Percentiles rank a stretch among this genome's conserved stretches.
These are phyloP conservation scores for Xestobium rufovillosum DNA, from an alignment of 2,888 invertebrate genomes.

Conservation along the genomic window DNA sequence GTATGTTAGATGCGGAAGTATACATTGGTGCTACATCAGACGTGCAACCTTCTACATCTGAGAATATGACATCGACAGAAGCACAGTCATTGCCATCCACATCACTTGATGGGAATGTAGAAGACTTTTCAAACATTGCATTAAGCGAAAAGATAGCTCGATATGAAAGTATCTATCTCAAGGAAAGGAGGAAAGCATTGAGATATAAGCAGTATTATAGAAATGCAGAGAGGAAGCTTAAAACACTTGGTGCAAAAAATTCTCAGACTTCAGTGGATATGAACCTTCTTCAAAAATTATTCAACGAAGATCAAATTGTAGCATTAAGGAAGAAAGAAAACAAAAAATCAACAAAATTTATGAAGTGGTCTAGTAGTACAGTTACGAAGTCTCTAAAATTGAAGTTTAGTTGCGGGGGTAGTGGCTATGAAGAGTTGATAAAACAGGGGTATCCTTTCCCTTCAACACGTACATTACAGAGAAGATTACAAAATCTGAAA, in stretches of 20 bases:
- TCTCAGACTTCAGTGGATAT: no score
- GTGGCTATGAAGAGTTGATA: constrained; percentile 19
- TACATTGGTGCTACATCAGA: no score
- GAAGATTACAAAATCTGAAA: constrained; percentile 19
- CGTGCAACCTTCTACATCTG: no score
- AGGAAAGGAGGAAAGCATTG: neutral
- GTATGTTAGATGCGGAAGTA: no score
- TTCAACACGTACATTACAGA: constrained; percentile 20
- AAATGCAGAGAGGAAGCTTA: no score
- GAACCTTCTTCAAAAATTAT: no score
- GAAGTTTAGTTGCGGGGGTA: constrained; percentile 19
- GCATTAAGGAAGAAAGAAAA: constrained; percentile 14
- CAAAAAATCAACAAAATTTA: constrained; percentile 12
- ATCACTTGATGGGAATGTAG: no score
- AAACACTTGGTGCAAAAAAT: no score
- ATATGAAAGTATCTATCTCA: constrained; percentile 3
- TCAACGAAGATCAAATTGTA: constrained; percentile 12
- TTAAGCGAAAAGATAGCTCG: no score
- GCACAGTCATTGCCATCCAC: no score
- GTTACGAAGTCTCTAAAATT: constrained; percentile 17
- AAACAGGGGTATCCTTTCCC: constrained; percentile 20
- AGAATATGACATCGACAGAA: no score
- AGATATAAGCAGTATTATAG: neutral
- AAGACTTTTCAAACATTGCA: no score
- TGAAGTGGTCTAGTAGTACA: constrained; percentile 18